These are phyloP conservation scores for Condylura cristata DNA, from an alignment of 2,113 vertebrate species.

Conservation along the genomic window DNA sequence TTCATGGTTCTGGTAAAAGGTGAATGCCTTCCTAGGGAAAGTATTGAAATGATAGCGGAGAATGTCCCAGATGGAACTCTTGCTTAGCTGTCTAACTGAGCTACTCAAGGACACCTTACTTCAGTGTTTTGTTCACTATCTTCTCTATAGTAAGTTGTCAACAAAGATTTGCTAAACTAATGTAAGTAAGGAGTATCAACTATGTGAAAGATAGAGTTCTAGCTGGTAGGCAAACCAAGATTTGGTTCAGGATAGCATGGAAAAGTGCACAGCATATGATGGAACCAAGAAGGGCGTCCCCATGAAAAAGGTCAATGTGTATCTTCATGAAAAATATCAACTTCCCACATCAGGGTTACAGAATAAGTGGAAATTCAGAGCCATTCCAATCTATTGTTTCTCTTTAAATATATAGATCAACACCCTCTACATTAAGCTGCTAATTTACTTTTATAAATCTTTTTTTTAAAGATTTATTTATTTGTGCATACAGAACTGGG, in stretches of 20 bases:
- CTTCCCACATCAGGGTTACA: conserved; percentile 9
- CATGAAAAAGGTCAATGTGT: not conserved
- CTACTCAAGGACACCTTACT: not conserved
- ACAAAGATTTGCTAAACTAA: conserved; percentile 36
- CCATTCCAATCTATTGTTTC: not conserved
- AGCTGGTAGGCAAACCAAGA: not conserved
- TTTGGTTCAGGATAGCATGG: not conserved
- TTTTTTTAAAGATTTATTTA: too few species aligned
- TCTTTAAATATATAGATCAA: conserved; percentile 39
- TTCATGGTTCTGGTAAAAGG: not conserved
- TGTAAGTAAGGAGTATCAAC: not conserved
- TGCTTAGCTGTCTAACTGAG: not conserved
- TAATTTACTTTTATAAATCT: not conserved
- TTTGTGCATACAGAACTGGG: too few species aligned
- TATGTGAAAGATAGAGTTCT: not conserved
- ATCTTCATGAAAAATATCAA: conserved; percentile 40
- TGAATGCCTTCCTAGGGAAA: not conserved
- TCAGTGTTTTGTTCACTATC: not conserved
- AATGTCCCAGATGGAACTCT: not conserved
- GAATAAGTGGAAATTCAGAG: conserved; percentile 14
- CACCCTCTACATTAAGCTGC: not conserved
- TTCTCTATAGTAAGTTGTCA: not conserved
- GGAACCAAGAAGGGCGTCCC: not conserved
- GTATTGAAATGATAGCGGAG: not conserved
- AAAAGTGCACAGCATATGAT: not conserved